Evolutionary conservation across 2,797 vertebrate species (phyloP).

Genomic region (Falco berigora): DNA sequence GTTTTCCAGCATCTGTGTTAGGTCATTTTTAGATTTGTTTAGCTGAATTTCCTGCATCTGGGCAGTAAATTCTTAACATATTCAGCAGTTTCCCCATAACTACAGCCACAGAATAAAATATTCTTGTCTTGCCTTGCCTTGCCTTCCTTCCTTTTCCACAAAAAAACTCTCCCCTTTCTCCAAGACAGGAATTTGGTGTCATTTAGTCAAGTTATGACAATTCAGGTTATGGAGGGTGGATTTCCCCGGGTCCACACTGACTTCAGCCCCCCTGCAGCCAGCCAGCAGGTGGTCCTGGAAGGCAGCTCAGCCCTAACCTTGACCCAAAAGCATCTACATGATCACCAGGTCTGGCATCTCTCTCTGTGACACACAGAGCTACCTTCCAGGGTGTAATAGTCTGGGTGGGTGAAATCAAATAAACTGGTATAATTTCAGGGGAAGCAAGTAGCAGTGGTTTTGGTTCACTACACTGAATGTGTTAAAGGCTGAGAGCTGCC

Average conservation of each 20-base stretch:
- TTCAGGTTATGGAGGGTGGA: not conserved
- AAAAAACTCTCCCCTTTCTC: not conserved
- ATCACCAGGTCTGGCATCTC: not conserved
- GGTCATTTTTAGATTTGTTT: not conserved
- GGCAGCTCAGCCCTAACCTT: not conserved
- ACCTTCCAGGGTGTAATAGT: not conserved
- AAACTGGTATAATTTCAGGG: not conserved
- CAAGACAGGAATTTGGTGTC: not conserved
- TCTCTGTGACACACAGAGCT: not conserved
- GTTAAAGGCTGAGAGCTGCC: not conserved
- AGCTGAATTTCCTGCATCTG: not conserved
- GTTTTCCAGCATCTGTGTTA: not conserved
- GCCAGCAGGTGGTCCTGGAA: not conserved
- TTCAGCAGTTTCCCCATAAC: not conserved
- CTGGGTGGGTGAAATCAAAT: not conserved
- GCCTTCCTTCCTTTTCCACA: not conserved
- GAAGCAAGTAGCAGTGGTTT: not conserved
- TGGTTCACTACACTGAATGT: not conserved
- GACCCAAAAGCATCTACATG: not conserved
- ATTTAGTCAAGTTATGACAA: not conserved
- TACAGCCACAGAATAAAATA: not conserved
- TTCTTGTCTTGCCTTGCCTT: not conserved
- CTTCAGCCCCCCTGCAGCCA: not conserved
- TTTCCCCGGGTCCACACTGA: not conserved
- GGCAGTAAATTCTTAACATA: not conserved